Evolutionary conservation across 2,113 vertebrate species (phyloP), one percentile per base, ranked within the genome.

Genomic region (Argyrosomus japonicus): DNA sequence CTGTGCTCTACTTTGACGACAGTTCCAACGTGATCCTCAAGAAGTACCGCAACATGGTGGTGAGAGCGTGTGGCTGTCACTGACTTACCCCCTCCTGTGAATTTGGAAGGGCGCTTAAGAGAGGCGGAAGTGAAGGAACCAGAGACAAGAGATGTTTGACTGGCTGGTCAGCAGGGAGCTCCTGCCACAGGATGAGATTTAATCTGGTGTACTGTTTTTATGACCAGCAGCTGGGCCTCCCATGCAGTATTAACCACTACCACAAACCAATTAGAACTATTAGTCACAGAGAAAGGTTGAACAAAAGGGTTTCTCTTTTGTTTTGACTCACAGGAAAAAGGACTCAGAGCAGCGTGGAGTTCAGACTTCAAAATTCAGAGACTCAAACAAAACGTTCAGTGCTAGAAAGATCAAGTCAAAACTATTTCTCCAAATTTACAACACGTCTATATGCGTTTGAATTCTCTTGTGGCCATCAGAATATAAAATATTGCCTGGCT

Each of bases 41-140:
- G 94, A 99, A 99, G 82, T 99, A 99, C 93, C 95, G 97, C 67
- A 99, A 99, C 94, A 99, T 99, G 98, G 98, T 99, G 60, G 98
- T 99, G 88, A 94, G 97, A 91, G 96, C 97, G 69, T 99, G 98
- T 1, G 98, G 98, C 86, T 99, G 98, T 84, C 98, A 99, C 95
- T 99, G 96, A 95, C 62, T 2, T 11, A 15, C 2, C 11, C 15
- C 32, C 11, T 65, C 64, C 21, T n/a, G 2, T 15, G 67, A 83
- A 71, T 70, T 45, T 7, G 17, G 53, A 63, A 64, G 36, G 45
- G 75, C 11, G 32, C 43, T 65, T 48, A 25, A 45, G 17, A 43
- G 32, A 68, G 25, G 15, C 50, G 6, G 45, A 86, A 63, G 61
- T 3, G n/a, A 45, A 75, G 51, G 61, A 69, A 54, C 25, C 19